Evolutionary conservation across 2,888 invertebrate species (phyloP).

Genomic region (Panzeria rudis): DNA sequence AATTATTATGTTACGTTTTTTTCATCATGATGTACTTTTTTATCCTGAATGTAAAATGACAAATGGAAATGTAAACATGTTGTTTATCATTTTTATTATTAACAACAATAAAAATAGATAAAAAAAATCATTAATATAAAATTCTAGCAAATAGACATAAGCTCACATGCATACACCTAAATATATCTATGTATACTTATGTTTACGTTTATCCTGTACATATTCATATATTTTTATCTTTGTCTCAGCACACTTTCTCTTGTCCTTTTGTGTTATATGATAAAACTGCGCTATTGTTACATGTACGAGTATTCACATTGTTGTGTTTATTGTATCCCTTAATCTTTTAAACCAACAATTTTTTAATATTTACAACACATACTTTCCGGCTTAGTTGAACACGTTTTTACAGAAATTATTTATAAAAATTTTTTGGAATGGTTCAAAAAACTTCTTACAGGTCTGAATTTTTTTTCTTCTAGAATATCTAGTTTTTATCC

Average conservation of each 20-base stretch:
- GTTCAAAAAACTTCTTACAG: too few species aligned
- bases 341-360: constrained; percentile 2
- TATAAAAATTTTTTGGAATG: too few species aligned
- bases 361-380: constrained; percentile 1
- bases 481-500: too few species aligned
- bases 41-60: constrained; percentile 9
- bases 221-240: neutral
- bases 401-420: too few species aligned
- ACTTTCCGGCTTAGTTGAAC: neutral
- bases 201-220: neutral
- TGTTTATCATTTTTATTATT: constrained; percentile 61
- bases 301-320: neutral
- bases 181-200: neutral
- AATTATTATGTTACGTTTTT: neutral
- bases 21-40: neutral
- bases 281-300: neutral
- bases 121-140: constrained; percentile 22
- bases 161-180: neutral
- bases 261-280: neutral
- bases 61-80: constrained; percentile 42
- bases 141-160: neutral
- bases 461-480: too few species aligned
- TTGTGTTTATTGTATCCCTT: neutral
- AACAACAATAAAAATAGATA: constrained; percentile 34
- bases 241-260: neutral